These are phyloP conservation scores for Choloepus didactylus DNA, from an alignment of 2,797 vertebrate species.

Conservation along the genomic window DNA sequence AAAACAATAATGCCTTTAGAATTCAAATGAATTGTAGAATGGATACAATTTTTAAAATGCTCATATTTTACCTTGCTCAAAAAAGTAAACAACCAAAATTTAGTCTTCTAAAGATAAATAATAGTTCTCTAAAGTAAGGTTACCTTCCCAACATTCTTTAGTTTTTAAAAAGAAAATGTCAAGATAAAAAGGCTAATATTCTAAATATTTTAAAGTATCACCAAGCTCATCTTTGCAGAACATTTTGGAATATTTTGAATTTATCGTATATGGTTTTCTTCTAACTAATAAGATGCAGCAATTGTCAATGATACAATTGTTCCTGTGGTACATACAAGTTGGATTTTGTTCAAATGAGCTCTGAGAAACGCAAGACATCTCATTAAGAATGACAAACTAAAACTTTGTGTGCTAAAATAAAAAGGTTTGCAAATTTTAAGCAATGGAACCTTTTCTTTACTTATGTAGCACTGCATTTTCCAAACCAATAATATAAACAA, in stretches of 20 bases:
- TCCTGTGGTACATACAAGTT: neutral
- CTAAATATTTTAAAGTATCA: neutral
- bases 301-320: constrained; percentile 18
- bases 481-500: constrained; percentile 31
- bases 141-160: neutral
- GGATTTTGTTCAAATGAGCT: constrained; percentile 57
- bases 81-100: constrained; percentile 39
- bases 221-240: neutral
- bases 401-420: too few species aligned
- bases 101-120: constrained; percentile 40
- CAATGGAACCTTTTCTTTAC: constrained; percentile 27
- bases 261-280: constrained; percentile 50
- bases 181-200: constrained; percentile 6
- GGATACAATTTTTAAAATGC: constrained; percentile 22
- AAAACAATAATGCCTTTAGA: constrained; percentile 17
- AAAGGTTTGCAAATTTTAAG: neutral
- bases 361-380: constrained; percentile 41
- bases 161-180: neutral
- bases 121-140: neutral
- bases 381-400: too few species aligned
- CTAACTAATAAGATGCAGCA: constrained; percentile 6
- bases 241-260: neutral
- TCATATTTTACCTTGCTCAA: constrained; percentile 51
- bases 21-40: neutral
- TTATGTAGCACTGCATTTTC: neutral